Base-by-base conservation (phyloP, 2,888 invertebrate species). In the Watsonalla cultraria region DNA sequence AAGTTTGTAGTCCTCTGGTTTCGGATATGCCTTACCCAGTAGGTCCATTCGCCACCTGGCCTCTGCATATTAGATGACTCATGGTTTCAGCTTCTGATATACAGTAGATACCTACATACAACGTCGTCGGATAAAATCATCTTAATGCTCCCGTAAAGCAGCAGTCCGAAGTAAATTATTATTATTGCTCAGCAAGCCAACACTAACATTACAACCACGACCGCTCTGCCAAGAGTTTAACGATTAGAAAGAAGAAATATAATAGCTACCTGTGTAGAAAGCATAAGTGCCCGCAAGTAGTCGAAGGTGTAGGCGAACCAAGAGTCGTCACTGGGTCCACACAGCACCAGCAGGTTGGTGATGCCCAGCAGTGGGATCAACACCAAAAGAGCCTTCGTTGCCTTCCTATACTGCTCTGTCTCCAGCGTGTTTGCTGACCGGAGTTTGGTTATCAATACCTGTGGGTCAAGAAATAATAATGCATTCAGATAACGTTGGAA, bases 201-300 rank as follows among this genome's bases (percentile, higher is more conserved):
- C 24, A 24, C 24, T 24, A 24, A 24, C 24, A 24, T 24, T 24
- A 24, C 24, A 4, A 24, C 24, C 24, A 24, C 24, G 24, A 24
- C 4, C 24, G 4, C 24, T 24, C 24, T 24, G 24, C 24, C 24
- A 24, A 24, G 4, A 24, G 24, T 24, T 1, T 24, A 24, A 24
- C 24, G 24, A 24, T 24, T 24, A 34, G 7, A 15, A 9, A 35
- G 14, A 11, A 13, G 11, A 39, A 42, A 42, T 7, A 7, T 14
- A n/a, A n/a, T n/a, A n/a, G n/a, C n/a, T n/a, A 97, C 98, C 95
- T 98, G 98, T 62, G 97, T 96, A 13, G 98, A 98, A 51, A 98
- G 92, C 65, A 98, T 92, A 7, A 96, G 87, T 5, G 97, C 97
- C 57, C 97, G 92, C 5, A 94, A 86, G 68, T 96, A 95, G 60